A percentile compares a stretch with the other conserved stretches of the same genome.
Conservation (phyloP, 2,888 invertebrate species). For the Allophyes oxyacanthae region DNA sequence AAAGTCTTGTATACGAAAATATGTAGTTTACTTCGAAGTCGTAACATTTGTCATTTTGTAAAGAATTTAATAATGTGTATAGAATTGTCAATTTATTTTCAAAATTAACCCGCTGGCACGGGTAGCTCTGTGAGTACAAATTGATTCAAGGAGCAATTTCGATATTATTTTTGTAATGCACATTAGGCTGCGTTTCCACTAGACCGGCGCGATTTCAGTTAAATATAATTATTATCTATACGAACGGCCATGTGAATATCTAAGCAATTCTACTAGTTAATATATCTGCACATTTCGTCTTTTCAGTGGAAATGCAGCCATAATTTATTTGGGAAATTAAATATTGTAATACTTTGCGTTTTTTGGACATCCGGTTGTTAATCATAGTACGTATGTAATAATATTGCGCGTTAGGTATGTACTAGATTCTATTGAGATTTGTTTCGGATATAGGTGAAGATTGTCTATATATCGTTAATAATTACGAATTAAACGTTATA, state of each 20-base stretch:
- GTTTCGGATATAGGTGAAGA: slow-evolving; percentile 15
- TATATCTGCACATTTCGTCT: too few relatives aligned
- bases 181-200: slow-evolving; percentile 9
- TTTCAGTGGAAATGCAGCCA: slow-evolving; percentile 23
- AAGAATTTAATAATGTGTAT: slow-evolving; percentile 3
- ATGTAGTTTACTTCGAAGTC: too few relatives aligned
- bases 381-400: slow-evolving; percentile 14
- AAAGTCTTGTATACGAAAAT: too few relatives aligned
- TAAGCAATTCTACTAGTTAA: background rate
- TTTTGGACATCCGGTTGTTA: slow-evolving; percentile 39
- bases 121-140: slow-evolving; percentile 39
- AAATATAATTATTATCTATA: too few relatives aligned
- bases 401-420: slow-evolving; percentile 29
- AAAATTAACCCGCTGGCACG: slow-evolving; percentile 46
- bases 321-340: slow-evolving; percentile 1
- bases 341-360: slow-evolving; percentile 26
- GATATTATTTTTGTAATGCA: slow-evolving; percentile 14
- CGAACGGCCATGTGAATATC: too few relatives aligned
- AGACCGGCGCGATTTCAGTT: too few relatives aligned
- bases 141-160: slow-evolving; percentile 24
- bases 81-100: slow-evolving; percentile 26
- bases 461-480: slow-evolving; percentile 27
- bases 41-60: background rate
- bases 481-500: background rate
- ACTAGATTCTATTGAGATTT: slow-evolving; percentile 30